Base-by-base conservation (phyloP, 64 coral and sea anemone genomes). In the Trachythela sp. region DNA sequence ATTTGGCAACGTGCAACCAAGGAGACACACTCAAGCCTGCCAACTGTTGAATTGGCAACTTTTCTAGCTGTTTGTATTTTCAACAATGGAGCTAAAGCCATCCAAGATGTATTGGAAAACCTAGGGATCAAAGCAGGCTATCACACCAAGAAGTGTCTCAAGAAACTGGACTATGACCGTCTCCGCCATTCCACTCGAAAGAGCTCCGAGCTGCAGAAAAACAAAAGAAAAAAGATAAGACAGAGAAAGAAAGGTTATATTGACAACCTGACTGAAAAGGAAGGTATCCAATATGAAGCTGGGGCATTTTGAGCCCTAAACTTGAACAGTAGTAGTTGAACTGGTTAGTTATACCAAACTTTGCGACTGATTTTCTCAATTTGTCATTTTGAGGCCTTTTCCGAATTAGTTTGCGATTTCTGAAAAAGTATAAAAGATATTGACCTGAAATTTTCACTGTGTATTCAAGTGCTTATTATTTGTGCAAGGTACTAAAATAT, bases 1-100 rank as follows among this genome's bases (percentile, higher is more conserved):
- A 87, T 94, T 37, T 94, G 89, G 92, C 88, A 90, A 41, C 85
- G 88, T 33, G 88, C 87, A 83, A 84, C 88, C 31, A 90, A n/a
- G n/a, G n/a, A n/a, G n/a, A n/a, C n/a, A n/a, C n/a, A n/a, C n/a
- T n/a, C n/a, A n/a, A n/a, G n/a, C 32, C 77, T 84, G 76, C 42
- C 32, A 42, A 88, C 77, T 20, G 50, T 90, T 8, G 92, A 94
- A 83, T 54, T 94, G 54, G 92, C 86, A 56, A 43, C 60, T n/a
- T 90, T 68, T 83, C 71, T 88, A 35, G 88, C 92, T 49, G 75
- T 89, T 42, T 14, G 56, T 36, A 26, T 72, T 40, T 89, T 89
- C 54, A 89, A 89, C 80, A 48, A 89, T 80, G 77, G 88, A 13
- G 39, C 88, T 64, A 42, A 30, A n/a, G 43, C 87, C 41, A 88